Evolutionary conservation across 2,888 invertebrate species (phyloP), one percentile per base, ranked within the genome.

Genomic region (Drosophila mimica): DNA sequence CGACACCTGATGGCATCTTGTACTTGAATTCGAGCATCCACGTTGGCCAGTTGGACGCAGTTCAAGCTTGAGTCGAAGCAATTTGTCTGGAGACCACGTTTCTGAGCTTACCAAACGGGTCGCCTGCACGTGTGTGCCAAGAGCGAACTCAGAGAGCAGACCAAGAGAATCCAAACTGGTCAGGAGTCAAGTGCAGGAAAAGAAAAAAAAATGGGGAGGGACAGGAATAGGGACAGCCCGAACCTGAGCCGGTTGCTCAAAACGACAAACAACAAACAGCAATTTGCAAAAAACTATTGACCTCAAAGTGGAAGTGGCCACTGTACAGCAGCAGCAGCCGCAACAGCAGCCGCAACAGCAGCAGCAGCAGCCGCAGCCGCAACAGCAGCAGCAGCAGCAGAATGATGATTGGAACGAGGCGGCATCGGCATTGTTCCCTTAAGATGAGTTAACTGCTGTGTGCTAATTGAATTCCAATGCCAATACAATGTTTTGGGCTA

Each of bases 1-100:
- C 91, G 91, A 92, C 91, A 91, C 92, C 91, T 91, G 91, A 86
- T 81, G 83, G 78, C 76, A 79, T 74, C 74, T 64, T 56, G 66
- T 79, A 36, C 67, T 67, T 59, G 66, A 25, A 38, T 51, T 60
- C 60, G 62, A 70, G 72, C 59, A 43, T 48, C 46, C 25, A 25
- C 53, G 70, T 54, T 59, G 76, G 71, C 62, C 62, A 74, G 75
- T 75, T 82, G 70, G 70, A 72, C 68, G 53, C 54, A 51, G 60
- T 30, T 68, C 36, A 46, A 74, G 53, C 49, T 30, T 53, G 52
- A 74, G 71, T 54, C 43, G 65, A 48, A 72, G 63, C 82, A 84
- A 84, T 84, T 84, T 84, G 90, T 84, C 90, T 76, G 74, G 72
- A 85, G 80, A 63, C 67, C 71, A 64, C 79, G 61, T 51, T 58